Evolutionary conservation across 2,888 invertebrate genomes (phyloP), one percentile per base, ranked within the genome.

Genomic region (Orthonevra nobilis): DNA sequence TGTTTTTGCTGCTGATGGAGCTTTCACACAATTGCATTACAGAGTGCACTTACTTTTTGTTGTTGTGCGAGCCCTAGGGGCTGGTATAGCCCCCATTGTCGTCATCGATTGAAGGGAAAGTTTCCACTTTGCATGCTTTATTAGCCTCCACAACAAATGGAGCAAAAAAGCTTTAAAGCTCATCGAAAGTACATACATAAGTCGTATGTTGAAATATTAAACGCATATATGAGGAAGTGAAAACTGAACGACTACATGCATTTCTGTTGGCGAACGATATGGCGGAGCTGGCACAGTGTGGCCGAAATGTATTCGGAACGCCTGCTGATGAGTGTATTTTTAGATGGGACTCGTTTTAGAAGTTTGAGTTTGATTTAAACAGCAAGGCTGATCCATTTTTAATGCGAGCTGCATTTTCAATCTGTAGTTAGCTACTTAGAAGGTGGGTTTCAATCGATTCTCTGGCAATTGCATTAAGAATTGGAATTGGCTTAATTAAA

Each of bases 211-310:
- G 66, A 52, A 52, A 58, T 20, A 48, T 17, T 42, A 34, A 72
- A 79, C 73, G 77, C 77, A 79, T 79, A 60, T 79, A n/a, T n/a
- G 54, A 73, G 79, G 61, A 79, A 73, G 60, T 79, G 72, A 72
- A 34, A 50, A 44, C 44, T 26, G 23, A 60, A 40, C 26, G 17
- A 66, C 58, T 66, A 34, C 46, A 23, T 38, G 12, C 12, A 7
- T 38, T 34, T 23, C 40, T 38, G 36, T 19, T 58, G 17, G 28
- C 34, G 30, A 12, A 19, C 26, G 34, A 44, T 23, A 23, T 23
- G 6, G 3, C 48, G 44, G 3, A 19, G 14, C 20, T 2, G n/a
- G n/a, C 12, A 77, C 72, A 72, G 77, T 77, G 64, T 32, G 40
- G 60, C 60, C n/a, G 38, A 77, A 66, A 66, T 52, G 54, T 66